Conservation (phyloP, 2,797 vertebrate genomes). For the Uromys caudimaculatus region DNA sequence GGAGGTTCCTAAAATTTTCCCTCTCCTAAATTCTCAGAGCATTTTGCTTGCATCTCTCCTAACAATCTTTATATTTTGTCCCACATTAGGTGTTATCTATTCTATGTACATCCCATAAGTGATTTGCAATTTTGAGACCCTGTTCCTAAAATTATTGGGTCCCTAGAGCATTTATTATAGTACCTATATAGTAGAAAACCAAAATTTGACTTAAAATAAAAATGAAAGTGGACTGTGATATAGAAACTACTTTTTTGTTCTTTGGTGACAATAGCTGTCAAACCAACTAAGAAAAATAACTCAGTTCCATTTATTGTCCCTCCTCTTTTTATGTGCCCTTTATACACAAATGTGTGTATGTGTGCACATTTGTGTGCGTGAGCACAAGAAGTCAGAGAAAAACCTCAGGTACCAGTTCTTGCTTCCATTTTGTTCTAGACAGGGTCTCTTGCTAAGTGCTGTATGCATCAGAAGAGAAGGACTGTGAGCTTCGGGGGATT, state of each 20-base stretch:
- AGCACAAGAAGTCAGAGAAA: not conserved
- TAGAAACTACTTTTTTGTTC: not conserved
- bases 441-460: not conserved
- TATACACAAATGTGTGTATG: not conserved
- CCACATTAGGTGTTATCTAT: not conserved
- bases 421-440: not conserved
- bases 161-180: constrained; percentile 27
- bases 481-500: not conserved
- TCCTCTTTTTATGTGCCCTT: not conserved
- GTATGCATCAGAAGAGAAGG: not conserved
- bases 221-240: not conserved
- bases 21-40: not conserved
- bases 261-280: constrained; percentile 32
- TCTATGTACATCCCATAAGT: not conserved
- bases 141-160: not conserved
- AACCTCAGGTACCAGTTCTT: not conserved
- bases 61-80: not conserved
- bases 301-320: not conserved
- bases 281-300: constrained; percentile 1
- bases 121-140: not conserved
- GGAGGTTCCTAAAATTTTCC: not conserved
- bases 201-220: constrained; percentile 13
- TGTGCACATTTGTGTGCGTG: not conserved
- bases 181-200: not conserved
- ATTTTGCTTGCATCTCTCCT: not conserved